A percentile compares a stretch with the other conserved stretches of the same genome.
Conservation (phyloP, 2,888 invertebrate species). For the Cylindroiulus punctatus region DNA sequence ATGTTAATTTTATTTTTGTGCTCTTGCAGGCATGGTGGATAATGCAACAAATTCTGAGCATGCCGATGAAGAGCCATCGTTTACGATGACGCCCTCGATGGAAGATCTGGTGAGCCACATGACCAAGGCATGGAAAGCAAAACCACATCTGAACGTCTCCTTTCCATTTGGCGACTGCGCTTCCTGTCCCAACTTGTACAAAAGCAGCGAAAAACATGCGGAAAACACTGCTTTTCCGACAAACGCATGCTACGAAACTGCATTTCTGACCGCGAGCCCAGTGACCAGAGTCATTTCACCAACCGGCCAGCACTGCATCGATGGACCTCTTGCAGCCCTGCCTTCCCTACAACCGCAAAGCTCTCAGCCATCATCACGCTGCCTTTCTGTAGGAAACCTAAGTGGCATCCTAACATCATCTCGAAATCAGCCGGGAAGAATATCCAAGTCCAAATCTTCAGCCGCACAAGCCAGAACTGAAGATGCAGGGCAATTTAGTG, state of each 20-base stretch:
- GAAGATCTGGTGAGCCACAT: slow-evolving; percentile 46
- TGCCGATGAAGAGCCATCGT: slow-evolving; percentile 14
- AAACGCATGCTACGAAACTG: slow-evolving; percentile 63
- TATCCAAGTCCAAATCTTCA: neutral
- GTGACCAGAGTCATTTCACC: slow-evolving; percentile 63
- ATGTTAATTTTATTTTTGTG: neutral
- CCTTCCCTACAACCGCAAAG: neutral
- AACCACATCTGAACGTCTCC: neutral
- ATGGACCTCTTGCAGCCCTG: neutral
- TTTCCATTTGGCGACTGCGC: neutral
- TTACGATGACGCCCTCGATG: slow-evolving; percentile 46
- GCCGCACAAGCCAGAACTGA: slow-evolving; percentile 1
- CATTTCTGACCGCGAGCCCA: slow-evolving; percentile 65
- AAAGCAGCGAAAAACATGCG: neutral
- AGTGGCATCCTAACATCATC: neutral
- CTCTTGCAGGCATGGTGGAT: neutral
- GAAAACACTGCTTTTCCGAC: neutral
- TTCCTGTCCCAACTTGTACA: slow-evolving; percentile 39
- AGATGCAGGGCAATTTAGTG: slow-evolving; percentile 51
- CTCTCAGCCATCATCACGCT: neutral
- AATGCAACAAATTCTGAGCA: neutral
- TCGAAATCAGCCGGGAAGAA: neutral
- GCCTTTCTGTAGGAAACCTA: neutral
- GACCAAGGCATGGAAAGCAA: slow-evolving; percentile 9
- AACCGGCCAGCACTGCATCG: slow-evolving; percentile 51